A percentile compares a stretch with the other conserved stretches of the same genome.
phyloP scores from a whole-genome alignment of 1,140 invertebrate genomes.

The Brachionus manjavacas region DNA sequence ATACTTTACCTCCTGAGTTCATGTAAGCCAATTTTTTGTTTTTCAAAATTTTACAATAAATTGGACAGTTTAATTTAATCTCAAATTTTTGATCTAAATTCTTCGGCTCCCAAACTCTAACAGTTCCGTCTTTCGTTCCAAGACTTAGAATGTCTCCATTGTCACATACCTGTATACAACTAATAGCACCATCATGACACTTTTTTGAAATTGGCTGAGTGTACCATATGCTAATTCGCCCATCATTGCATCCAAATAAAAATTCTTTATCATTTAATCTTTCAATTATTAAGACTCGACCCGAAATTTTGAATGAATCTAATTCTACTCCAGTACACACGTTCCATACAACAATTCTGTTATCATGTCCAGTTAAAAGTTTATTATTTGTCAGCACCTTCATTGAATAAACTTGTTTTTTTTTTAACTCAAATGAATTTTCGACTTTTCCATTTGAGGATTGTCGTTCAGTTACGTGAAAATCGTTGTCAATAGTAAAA shows the following conservation, averaged over 20 bases:
- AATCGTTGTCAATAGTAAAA: background rate
- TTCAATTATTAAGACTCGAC: background rate
- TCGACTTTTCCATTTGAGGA: background rate
- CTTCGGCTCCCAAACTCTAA: background rate
- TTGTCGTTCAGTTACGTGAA: background rate
- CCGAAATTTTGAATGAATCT: background rate
- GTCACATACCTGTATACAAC: background rate
- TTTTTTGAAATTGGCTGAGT: background rate
- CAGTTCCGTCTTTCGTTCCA: background rate
- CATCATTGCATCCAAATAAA: background rate
- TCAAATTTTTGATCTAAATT: background rate
- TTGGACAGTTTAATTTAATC: background rate
- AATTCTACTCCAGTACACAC: background rate
- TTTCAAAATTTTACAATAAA: background rate
- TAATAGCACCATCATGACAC: background rate
- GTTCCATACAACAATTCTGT: background rate
- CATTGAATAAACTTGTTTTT: background rate
- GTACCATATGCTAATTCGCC: background rate
- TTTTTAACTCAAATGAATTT: background rate
- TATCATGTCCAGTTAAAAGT: background rate
- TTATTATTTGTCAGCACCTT: background rate
- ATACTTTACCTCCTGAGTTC: background rate
- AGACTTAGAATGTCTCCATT: background rate
- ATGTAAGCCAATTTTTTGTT: background rate
- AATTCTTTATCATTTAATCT: background rate